Evolutionary conservation across 2,113 vertebrate genomes (phyloP).

Genomic region (Pterocles gutturalis): DNA sequence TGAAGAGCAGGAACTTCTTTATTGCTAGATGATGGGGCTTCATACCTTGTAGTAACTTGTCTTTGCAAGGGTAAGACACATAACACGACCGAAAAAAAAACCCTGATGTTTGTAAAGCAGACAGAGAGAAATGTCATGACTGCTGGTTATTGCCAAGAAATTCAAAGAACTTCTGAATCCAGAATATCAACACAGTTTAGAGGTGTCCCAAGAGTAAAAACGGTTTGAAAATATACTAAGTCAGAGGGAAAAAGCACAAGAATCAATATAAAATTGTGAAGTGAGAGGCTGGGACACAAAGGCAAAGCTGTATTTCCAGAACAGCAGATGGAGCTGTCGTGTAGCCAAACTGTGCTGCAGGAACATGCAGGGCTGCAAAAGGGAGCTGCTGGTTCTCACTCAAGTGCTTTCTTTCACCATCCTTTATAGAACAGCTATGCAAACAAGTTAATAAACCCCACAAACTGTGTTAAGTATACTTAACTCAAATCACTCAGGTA

Average conservation of each 20-base stretch:
- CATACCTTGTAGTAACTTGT: background rate
- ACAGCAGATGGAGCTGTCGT: conserved; percentile 46
- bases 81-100: background rate
- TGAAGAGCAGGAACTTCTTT: background rate
- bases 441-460: background rate
- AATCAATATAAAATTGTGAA: background rate
- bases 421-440: background rate
- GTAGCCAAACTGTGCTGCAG: background rate
- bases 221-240: background rate
- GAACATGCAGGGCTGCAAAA: rapidly evolving
- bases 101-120: background rate
- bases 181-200: background rate
- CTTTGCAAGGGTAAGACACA: background rate
- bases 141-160: background rate
- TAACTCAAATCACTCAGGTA: background rate
- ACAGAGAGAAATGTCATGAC: background rate
- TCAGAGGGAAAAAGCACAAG: background rate
- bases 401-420: background rate
- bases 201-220: background rate
- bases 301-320: background rate
- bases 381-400: background rate
- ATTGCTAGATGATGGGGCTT: background rate
- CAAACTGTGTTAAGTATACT: background rate
- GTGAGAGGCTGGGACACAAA: rapidly evolving
- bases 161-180: background rate